A percentile compares a stretch with the other conserved stretches of the same genome.
Evolutionary conservation across 2,113 vertebrate species (phyloP).

Genomic region (Zosterops lateralis): DNA sequence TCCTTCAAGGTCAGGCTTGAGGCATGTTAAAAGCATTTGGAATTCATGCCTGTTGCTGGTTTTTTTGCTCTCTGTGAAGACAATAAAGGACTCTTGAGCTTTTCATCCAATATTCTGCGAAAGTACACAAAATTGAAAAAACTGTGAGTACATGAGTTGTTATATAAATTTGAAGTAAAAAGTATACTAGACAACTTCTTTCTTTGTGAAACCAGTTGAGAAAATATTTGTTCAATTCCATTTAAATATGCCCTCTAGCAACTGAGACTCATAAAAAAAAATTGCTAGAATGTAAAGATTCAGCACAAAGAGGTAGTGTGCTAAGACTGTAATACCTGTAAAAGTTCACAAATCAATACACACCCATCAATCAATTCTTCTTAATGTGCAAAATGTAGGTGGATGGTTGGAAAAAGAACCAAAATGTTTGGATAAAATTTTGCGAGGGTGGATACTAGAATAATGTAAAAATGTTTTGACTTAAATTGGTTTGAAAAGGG

Average conservation of each 20-base stretch:
- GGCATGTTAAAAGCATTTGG: background rate
- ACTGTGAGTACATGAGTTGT: background rate
- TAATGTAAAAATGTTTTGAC: background rate
- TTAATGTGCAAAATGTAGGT: background rate
- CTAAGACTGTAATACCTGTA: background rate
- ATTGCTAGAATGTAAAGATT: background rate
- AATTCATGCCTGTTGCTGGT: background rate
- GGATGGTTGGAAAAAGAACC: background rate
- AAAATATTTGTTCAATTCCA: background rate
- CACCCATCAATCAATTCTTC: background rate
- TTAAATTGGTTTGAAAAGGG: background rate
- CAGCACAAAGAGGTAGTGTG: background rate
- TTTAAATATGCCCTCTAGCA: conserved; percentile 10
- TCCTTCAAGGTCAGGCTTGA: conserved; percentile 48
- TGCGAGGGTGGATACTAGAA: background rate
- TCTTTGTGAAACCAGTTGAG: background rate
- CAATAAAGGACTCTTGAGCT: background rate
- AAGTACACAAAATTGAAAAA: conserved; percentile 10
- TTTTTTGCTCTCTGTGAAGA: background rate
- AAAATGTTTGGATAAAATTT: background rate
- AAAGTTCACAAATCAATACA: background rate
- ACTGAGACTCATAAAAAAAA: background rate
- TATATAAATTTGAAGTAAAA: conserved; percentile 1
- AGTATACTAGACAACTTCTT: background rate
- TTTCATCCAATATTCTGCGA: background rate